phyloP scores from a whole-genome alignment of 53 echinoderm and acorn worm genomes.

The Apostichopus leukothele region DNA sequence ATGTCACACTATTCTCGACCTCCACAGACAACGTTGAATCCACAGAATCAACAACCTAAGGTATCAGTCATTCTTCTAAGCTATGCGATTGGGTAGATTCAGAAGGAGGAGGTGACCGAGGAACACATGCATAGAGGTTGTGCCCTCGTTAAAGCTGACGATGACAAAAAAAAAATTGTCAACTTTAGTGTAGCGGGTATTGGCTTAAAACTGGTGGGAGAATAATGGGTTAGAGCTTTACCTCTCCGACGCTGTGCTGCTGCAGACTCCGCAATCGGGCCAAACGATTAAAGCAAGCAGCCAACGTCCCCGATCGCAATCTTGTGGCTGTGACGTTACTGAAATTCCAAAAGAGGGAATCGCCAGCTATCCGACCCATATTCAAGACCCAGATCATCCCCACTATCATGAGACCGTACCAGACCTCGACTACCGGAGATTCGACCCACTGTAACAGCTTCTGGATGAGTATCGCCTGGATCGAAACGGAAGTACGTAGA shows the following conservation, averaged over 20 bases:
- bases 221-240: neutral
- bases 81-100: too few relatives aligned
- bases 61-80: too few relatives aligned
- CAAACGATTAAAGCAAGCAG: constrained; percentile 59
- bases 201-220: too few relatives aligned
- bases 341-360: constrained; percentile 58
- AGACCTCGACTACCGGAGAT: constrained; percentile 45
- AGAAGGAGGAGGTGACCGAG: too few relatives aligned
- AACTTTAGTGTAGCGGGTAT: too few relatives aligned
- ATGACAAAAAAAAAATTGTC: too few relatives aligned
- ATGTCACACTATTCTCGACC: too few relatives aligned
- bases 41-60: too few relatives aligned
- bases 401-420: constrained; percentile 60
- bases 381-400: constrained; percentile 52
- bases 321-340: constrained; percentile 68
- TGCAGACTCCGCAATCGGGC: constrained; percentile 63
- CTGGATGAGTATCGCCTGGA: constrained; percentile 64
- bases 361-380: constrained; percentile 48
- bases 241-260: constrained; percentile 70
- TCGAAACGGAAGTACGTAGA: neutral
- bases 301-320: constrained; percentile 55
- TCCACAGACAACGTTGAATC: too few relatives aligned
- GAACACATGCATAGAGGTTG: too few relatives aligned
- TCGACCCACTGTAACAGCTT: constrained; percentile 62
- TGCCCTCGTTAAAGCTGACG: too few relatives aligned